Evolutionary conservation across 2,113 vertebrate genomes (phyloP).

Genomic region (Ginglymostoma cirratum): DNA sequence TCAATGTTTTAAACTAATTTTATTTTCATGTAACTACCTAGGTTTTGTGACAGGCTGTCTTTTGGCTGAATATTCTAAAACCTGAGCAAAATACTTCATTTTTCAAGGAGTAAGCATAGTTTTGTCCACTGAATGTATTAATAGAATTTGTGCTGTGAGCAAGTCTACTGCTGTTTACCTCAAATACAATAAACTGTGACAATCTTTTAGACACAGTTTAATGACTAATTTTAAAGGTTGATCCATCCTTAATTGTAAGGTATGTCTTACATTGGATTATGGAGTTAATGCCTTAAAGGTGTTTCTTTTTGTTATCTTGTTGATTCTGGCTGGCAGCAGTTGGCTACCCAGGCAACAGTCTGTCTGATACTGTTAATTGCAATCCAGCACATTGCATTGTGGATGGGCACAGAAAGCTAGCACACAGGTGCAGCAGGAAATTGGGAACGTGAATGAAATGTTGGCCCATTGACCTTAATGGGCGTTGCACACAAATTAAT

Average conservation of each 20-base stretch:
- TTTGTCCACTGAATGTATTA: neutral
- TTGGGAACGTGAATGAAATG: too few species aligned
- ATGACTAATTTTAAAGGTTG: neutral
- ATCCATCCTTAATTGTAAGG: neutral
- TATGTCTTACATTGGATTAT: neutral
- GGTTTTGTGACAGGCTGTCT: neutral
- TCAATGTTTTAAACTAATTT: neutral
- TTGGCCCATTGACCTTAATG: too few species aligned
- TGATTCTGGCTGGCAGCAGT: neutral
- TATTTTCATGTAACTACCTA: neutral
- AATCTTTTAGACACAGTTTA: neutral
- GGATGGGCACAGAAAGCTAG: neutral
- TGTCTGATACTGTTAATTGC: neutral
- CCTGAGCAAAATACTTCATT: neutral
- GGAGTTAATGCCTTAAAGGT: neutral
- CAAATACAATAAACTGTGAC: neutral
- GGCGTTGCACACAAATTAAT: too few species aligned
- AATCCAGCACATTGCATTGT: neutral
- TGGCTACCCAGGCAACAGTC: neutral
- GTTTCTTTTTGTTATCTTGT: neutral
- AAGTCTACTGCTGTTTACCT: neutral
- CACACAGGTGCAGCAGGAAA: too few species aligned
- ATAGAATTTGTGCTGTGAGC: neutral
- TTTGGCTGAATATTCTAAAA: neutral
- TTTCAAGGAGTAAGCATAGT: neutral